Base-by-base conservation (phyloP, 2,888 invertebrate genomes). In the Andrena fulva region DNA sequence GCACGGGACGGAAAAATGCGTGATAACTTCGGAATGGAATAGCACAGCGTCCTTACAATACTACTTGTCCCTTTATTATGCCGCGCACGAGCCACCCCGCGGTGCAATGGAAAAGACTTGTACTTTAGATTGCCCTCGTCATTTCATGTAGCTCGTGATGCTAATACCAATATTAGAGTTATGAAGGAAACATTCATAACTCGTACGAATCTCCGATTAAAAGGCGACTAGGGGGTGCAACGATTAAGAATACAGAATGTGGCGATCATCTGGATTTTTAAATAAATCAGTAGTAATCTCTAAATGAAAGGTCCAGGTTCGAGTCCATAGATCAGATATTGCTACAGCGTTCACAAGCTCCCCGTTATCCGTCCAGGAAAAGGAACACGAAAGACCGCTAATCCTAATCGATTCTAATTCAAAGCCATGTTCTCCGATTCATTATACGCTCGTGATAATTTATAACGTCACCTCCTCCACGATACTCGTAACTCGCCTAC, bases 21-120 rank as follows among this genome's bases (percentile, higher is more conserved):
- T 4, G 54, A 66, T 24, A 60, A 60, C 71, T 71, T 54, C 48
- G 29, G 66, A 80, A 78, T 80, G 27, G 71, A 78, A 71, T 70
- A 62, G 27, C 16, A 42, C 48, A 66, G 35, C 27, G n/a, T 35
- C 7, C 16, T 67, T 68, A 16, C 0, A 12, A 20, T 24, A 24
- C 20, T 10, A 24, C 2, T 20, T 29, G n/a, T 2, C 10, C 67
- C 52, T 62, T 67, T 62, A 16, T 66, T 67, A 79, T 79, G 60
- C 80, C 1, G 5, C 1, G 20, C 79, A 62, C 72, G 66, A 3
- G 16, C 29, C 20, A 16, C 16, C 8, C 42, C 12, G 60, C 35
- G 29, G 5, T 31, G 16, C 54, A 24, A 33, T 10, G 10, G 27
- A 66, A 66, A 70, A 33, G n/a, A 3, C 42, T 60, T 52, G 68